Evolutionary conservation across 1,140 invertebrate species (phyloP).

Genomic region (Anadara kagoshimensis): DNA sequence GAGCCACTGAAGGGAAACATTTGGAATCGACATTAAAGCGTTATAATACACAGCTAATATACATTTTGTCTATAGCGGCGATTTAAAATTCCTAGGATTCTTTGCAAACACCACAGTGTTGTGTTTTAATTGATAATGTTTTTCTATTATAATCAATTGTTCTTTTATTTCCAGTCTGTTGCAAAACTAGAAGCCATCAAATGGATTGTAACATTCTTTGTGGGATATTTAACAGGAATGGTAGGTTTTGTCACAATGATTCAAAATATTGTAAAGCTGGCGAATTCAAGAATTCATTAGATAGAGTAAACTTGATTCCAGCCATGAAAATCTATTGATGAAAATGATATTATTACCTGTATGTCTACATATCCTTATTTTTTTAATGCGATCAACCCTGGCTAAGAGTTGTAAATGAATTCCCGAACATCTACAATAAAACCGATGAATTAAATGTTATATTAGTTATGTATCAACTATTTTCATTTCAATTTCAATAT

Average conservation of each 20-base stretch:
- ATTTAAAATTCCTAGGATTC: too few relatives aligned
- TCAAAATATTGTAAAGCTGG: neutral
- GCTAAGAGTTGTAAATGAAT: too few relatives aligned
- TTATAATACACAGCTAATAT: too few relatives aligned
- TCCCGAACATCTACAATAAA: neutral
- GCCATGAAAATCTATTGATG: too few relatives aligned
- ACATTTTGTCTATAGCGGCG: too few relatives aligned
- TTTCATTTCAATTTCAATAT: neutral
- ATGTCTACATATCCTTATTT: too few relatives aligned
- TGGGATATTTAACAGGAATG: constrained; percentile 92
- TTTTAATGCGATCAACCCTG: too few relatives aligned
- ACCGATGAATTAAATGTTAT: neutral
- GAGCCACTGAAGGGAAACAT: too few relatives aligned
- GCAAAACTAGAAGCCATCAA: constrained; percentile 49
- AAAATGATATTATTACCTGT: too few relatives aligned
- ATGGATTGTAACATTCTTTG: constrained; percentile 94
- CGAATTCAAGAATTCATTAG: too few relatives aligned
- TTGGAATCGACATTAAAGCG: too few relatives aligned
- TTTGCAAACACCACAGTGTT: neutral
- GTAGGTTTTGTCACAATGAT: constrained; percentile 73
- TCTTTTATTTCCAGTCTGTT: constrained; percentile 38
- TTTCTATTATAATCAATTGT: neutral
- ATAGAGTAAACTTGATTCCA: too few relatives aligned
- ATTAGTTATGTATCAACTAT: neutral
- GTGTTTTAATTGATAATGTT: neutral